These are phyloP conservation scores for Halichoeres trimaculatus DNA, from an alignment of 2,113 vertebrate genomes.

Conservation along the genomic window DNA sequence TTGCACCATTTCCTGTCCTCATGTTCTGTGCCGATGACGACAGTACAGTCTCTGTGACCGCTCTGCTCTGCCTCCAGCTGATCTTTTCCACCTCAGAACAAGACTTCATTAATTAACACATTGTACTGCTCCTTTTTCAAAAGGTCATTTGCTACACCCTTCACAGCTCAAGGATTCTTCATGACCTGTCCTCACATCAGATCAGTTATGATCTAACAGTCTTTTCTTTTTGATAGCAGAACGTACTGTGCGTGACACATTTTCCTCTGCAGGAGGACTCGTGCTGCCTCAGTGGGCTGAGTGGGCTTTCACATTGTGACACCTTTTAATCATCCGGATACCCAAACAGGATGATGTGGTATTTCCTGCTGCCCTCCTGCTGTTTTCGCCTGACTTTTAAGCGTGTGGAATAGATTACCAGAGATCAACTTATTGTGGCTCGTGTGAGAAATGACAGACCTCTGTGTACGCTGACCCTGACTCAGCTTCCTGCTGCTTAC, in stretches of 20 bases:
- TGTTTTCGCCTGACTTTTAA: conserved; percentile 36
- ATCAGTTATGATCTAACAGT: neutral
- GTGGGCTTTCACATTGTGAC: conserved; percentile 3
- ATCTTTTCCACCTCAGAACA: conserved; percentile 48
- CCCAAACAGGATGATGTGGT: conserved; percentile 23
- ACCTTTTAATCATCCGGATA: conserved; percentile 40
- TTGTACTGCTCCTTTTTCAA: conserved; percentile 58
- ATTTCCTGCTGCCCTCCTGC: conserved; percentile 17
- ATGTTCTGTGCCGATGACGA: conserved; percentile 11
- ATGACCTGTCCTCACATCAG: conserved; percentile 32
- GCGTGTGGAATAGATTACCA: conserved; percentile 53
- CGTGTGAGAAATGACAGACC: conserved; percentile 67
- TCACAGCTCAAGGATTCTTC: conserved; percentile 39
- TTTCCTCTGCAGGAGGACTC: conserved; percentile 17
- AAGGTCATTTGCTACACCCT: conserved; percentile 55
- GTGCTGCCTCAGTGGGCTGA: conserved; percentile 13
- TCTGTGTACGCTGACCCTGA: conserved; percentile 67
- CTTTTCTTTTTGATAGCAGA: conserved; percentile 4
- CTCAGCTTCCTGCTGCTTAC: conserved; percentile 72
- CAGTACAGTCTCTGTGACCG: conserved; percentile 53
- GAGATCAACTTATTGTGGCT: conserved; percentile 66
- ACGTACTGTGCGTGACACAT: too few relatives aligned
- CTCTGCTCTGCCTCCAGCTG: conserved; percentile 30
- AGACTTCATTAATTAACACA: conserved; percentile 69
- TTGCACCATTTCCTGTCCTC: conserved; percentile 7